These are phyloP conservation scores for Clavelina lepadiformis DNA, from an alignment of 23 tunicate genomes.

Conservation along the genomic window DNA sequence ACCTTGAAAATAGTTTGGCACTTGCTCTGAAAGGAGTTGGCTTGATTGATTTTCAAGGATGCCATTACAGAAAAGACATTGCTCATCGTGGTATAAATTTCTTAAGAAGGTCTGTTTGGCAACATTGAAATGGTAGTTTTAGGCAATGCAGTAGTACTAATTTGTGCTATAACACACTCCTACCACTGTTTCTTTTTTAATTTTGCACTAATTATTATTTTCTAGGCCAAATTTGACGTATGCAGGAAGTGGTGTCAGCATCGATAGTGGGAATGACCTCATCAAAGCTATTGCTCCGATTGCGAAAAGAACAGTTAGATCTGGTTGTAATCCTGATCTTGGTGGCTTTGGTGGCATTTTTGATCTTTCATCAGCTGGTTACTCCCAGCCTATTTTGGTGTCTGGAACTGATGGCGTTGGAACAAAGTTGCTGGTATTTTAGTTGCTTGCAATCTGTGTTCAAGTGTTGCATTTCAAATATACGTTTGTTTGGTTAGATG, in stretches of 20 bases:
- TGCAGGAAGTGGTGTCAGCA: slow-evolving; percentile 65
- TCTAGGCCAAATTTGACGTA: slow-evolving; percentile 37
- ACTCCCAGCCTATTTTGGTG: slow-evolving; percentile 63
- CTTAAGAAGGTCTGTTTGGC: slow-evolving; percentile 7
- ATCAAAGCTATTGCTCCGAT: slow-evolving; percentile 25
- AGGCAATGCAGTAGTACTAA: background rate
- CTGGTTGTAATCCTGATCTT: slow-evolving; percentile 40
- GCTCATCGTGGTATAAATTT: slow-evolving; percentile 31
- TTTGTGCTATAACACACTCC: background rate
- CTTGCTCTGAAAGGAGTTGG: slow-evolving; percentile 16
- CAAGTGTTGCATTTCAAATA: background rate
- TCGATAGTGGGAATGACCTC: slow-evolving; percentile 43
- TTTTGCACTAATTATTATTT: no score
- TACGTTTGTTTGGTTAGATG: background rate
- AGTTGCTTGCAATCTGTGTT: background rate
- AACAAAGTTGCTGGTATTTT: slow-evolving; percentile 58
- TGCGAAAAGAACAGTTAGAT: slow-evolving; percentile 21
- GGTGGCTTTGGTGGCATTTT: slow-evolving; percentile 85
- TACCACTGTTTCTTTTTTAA: no score
- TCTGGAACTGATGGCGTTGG: slow-evolving; percentile 93
- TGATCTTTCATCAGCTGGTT: slow-evolving; percentile 54
- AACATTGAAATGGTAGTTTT: background rate
- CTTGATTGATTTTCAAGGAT: slow-evolving; percentile 42
- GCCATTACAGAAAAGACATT: slow-evolving; percentile 50
- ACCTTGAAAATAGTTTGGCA: slow-evolving; percentile 5